phyloP scores from a whole-genome alignment of 2,888 invertebrate species.

The Hirtodrosophila histrioides region DNA sequence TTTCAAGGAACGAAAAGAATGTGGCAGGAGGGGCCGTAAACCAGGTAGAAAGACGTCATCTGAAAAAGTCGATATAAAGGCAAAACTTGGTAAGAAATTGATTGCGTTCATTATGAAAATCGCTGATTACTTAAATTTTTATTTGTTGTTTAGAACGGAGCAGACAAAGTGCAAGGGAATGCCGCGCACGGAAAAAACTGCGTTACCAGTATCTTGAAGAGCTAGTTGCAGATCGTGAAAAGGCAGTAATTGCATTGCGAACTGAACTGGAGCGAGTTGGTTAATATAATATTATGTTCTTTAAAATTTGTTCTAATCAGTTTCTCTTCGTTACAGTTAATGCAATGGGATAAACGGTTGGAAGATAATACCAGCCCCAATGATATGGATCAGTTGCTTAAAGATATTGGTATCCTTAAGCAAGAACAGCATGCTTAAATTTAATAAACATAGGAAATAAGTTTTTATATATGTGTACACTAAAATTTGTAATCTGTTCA shows the following conservation, averaged over 20 bases:
- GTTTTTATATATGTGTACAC: constrained; percentile 4
- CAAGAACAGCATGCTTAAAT: constrained; percentile 85
- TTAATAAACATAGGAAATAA: constrained; percentile 23
- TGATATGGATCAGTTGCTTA: constrained; percentile 90
- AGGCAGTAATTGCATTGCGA: constrained; percentile 93
- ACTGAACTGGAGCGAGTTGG: constrained; percentile 95
- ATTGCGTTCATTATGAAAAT: background rate
- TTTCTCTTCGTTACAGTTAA: constrained; percentile 87
- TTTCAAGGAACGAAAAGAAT: constrained; percentile 88
- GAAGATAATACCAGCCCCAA: constrained; percentile 93
- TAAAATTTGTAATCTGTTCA: background rate
- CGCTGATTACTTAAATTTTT: background rate
- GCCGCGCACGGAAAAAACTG: constrained; percentile 97
- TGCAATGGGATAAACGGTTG: constrained; percentile 91
- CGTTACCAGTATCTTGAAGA: constrained; percentile 98
- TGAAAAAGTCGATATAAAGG: constrained; percentile 96
- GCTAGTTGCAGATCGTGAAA: constrained; percentile 95
- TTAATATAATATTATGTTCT: constrained; percentile 55
- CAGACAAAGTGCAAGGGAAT: constrained; percentile 98
- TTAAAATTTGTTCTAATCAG: constrained; percentile 10
- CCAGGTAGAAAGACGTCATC: constrained; percentile 93
- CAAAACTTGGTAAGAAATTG: constrained; percentile 90
- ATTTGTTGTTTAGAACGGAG: constrained; percentile 90
- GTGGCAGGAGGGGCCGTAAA: constrained; percentile 94
- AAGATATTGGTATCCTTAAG: constrained; percentile 90